Evolutionary conservation across 2,888 invertebrate genomes (phyloP), one percentile per base, ranked within the genome.

Genomic region (Thecophora atra): DNA sequence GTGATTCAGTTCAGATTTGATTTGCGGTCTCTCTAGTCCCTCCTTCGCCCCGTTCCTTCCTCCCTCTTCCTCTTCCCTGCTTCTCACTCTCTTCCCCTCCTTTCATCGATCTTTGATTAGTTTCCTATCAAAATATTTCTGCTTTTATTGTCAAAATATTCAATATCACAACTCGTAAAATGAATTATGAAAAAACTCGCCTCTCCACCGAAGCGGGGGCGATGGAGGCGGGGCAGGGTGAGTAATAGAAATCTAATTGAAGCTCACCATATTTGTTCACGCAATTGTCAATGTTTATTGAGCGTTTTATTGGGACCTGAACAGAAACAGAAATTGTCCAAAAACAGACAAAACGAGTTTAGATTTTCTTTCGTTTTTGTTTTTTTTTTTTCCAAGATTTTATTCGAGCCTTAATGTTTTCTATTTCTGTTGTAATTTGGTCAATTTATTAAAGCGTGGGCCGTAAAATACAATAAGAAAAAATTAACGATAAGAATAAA

Each of bases 301-400:
- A 58, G 58, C 26, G 26, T 58, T 37, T 37, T 37, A 37, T 37
- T 24, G 24, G 28, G 28, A 26, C 28, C 24, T 13, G 24, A 24
- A 24, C 24, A 58, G 28, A 28, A 5, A 58, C 24, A 58, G 28
- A 28, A 5, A 58, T 3, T 2, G 24, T 26, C 28, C 58, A 58
- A 58, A 24, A 58, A 58, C 28, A 58, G 58, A 37, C 1, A 58
- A 58, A 26, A 58, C 58, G 2, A 28, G 54, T 54, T 54, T 54
- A 21, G 5, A 54, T 21, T 54, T 19, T 37, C 11, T 37, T 37
- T 2, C 6, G 3, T 37, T 11, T 6, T 37, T 8, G 37, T 37
- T 37, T 37, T 47, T 47, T 37, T 8, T 37, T 37, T 37, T 37
- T 37, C n/a, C n/a, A n/a, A n/a, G 2, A 47, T 47, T 47, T 47